Base-by-base conservation (phyloP, 2,888 invertebrate genomes). In the Caenorhabditis sp. region DNA sequence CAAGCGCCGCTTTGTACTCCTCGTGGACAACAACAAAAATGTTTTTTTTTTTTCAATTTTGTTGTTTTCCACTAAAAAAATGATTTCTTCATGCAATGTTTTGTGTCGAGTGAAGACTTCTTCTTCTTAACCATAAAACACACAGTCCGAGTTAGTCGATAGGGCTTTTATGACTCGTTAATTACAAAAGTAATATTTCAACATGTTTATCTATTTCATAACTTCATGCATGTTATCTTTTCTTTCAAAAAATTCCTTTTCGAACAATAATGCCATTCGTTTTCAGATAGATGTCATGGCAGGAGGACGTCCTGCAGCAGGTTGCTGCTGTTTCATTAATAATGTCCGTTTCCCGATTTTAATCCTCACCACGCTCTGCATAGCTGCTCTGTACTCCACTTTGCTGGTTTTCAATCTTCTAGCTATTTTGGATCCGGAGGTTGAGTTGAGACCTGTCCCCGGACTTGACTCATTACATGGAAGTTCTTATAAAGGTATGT, bases 321-420 rank as follows among this genome's bases (percentile, higher is more conserved):
- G 87, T 47, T 86, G 86, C 73, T 88, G 88, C 73, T 86, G 86
- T 73, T 86, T 86, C 72, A 72, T 82, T 44, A 86, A 86, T 69
- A 86, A 85, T 76, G 84, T 87, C 24, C 87, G 90, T 28, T 82
- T 85, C 68, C 81, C 86, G 44, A 75, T 89, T 14, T 70, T 90
- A 19, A 35, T 90, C 1, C 75, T 89, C n/a, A 77, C 85, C 12
- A 88, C 85, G 28, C 44, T 80, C 47, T 73, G 83, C 16, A 66
- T 90, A 22, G 76, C 87, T 4, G 74, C 85, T 22, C 49, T 90
- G 2, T 90, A 85, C 59, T 83, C 89, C 41, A 90, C 88, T 51
- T 31, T 89, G 6, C 54, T 90, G 12, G 69, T 90, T 10, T 89
- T 88, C 77, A 86, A 89, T 68, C 70, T 90, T 56, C 85, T 89